Evolutionary conservation across 2,113 vertebrate species (phyloP).

Genomic region (Candoia aspera): DNA sequence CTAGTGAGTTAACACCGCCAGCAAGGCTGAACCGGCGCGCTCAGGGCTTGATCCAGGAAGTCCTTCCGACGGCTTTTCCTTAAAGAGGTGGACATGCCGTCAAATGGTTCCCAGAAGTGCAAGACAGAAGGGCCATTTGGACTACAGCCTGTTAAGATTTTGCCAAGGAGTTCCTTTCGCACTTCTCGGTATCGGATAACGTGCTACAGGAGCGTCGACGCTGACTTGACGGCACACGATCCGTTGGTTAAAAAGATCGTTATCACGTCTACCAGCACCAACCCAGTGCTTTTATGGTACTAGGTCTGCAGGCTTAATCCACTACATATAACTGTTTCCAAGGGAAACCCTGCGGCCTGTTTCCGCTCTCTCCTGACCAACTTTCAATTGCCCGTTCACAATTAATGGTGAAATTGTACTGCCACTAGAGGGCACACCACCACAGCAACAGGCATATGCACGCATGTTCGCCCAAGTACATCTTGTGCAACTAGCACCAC

Average conservation of each 20-base stretch:
- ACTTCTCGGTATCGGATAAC: neutral
- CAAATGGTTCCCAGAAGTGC: no score
- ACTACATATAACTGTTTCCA: neutral
- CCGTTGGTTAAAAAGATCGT: neutral
- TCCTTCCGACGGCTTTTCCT: no score
- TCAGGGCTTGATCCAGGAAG: no score
- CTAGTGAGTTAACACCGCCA: neutral
- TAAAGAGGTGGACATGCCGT: no score
- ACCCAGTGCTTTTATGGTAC: neutral
- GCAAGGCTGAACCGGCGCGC: no score
- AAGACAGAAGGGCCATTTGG: no score
- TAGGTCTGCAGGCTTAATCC: neutral
- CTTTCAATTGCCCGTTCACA: neutral
- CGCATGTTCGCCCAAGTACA: neutral
- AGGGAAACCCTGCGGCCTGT: neutral
- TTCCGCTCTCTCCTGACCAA: neutral
- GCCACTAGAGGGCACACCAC: conserved; percentile 57
- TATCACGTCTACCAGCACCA: rapidly evolving
- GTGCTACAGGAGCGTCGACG: neutral
- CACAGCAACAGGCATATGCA: neutral
- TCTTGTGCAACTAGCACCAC: neutral
- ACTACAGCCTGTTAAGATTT: neutral
- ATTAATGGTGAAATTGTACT: neutral
- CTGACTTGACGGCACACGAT: no score
- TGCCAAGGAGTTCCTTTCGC: neutral